Evolutionary conservation across 2,113 vertebrate genomes (phyloP).

Genomic region (Ariopsis seemanni): DNA sequence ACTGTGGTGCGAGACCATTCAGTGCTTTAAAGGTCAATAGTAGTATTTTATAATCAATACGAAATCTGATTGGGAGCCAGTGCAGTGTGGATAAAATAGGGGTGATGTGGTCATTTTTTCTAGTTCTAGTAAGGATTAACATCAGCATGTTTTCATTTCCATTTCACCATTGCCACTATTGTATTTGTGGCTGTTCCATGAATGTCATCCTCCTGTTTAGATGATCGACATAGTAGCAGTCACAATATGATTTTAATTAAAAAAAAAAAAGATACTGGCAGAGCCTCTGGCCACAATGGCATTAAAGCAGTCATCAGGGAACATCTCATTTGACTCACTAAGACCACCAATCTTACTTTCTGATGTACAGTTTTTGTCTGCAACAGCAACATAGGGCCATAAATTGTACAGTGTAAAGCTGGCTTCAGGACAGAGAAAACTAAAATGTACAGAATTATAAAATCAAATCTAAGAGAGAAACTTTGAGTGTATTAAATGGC

Average conservation of each 20-base stretch:
- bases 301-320: background rate
- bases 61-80: too few relatives aligned
- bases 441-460: background rate
- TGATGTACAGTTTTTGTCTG: background rate
- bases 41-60: too few relatives aligned
- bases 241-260: background rate
- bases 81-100: too few relatives aligned
- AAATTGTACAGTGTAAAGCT: background rate
- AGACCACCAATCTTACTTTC: background rate
- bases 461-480: background rate
- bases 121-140: too few relatives aligned
- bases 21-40: too few relatives aligned
- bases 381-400: background rate
- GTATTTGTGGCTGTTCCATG: background rate
- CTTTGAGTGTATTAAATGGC: background rate
- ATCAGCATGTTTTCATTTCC: background rate
- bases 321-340: background rate
- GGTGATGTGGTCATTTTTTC: too few relatives aligned
- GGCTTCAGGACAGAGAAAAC: background rate
- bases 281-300: background rate
- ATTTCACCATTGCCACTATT: background rate
- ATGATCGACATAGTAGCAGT: background rate
- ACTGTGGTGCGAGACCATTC: too few relatives aligned
- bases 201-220: background rate
- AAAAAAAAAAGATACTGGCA: background rate